Evolutionary conservation across 1,140 invertebrate genomes (phyloP).

Genomic region (Holcopasites calliopsidis): DNA sequence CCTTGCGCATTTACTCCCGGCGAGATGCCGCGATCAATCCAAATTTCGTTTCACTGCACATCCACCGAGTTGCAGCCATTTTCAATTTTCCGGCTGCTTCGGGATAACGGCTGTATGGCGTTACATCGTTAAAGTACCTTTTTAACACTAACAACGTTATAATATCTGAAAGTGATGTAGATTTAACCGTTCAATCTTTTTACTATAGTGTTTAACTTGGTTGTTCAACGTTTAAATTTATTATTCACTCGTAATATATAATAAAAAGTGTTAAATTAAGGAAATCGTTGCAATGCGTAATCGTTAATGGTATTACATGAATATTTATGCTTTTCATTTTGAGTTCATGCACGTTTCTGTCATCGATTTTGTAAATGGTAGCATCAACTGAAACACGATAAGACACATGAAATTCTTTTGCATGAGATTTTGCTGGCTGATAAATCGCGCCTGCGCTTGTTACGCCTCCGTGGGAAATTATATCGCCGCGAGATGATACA

Average conservation of each 20-base stretch:
- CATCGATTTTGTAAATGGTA: background rate
- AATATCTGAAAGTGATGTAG: too few species aligned
- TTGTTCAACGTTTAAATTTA: too few species aligned
- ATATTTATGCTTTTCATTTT: background rate
- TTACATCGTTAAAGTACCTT: background rate
- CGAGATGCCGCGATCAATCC: slow-evolving; percentile 58
- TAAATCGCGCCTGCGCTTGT: background rate
- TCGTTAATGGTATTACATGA: background rate
- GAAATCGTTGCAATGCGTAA: too few species aligned
- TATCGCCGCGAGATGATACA: slow-evolving; percentile 1
- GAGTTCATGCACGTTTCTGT: background rate
- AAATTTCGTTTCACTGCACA: slow-evolving; percentile 49
- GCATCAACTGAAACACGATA: background rate
- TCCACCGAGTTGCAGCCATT: slow-evolving; percentile 26
- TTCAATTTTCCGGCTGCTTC: slow-evolving; percentile 18
- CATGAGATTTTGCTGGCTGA: background rate
- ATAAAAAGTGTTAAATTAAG: too few species aligned
- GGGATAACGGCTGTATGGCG: background rate
- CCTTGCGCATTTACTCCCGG: slow-evolving; percentile 65
- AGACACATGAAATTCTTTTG: slow-evolving; percentile 11
- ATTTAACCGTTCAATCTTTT: too few species aligned
- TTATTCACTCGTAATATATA: too few species aligned
- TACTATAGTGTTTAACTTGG: too few species aligned
- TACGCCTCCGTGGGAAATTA: slow-evolving; percentile 11
- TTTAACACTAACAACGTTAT: too few species aligned